Base-by-base conservation (phyloP, 2,888 invertebrate species). In the Calliphora vomitoria region DNA sequence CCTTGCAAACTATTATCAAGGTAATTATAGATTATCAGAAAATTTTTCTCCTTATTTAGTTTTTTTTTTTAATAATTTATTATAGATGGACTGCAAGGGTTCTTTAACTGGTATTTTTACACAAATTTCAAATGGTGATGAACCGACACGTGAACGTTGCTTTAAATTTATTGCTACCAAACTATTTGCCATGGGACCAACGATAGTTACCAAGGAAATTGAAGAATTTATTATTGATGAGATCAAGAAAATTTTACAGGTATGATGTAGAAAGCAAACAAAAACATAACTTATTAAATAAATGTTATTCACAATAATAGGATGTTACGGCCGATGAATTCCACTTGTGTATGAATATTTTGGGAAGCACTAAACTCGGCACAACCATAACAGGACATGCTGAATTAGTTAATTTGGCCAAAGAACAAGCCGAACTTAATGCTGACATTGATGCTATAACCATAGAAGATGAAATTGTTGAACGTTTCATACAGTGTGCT, bases 321-420 rank as follows among this genome's bases (percentile, higher is more conserved):
- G 98, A 98, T 95, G 97, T 98, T 41, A 97, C 97, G 15, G 97
- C 98, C 47, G 97, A 98, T 90, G 99, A 99, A 94, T 98, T 99
- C 94, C 96, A 97, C 90, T 95, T 96, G 87, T 96, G 99, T 85
- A 97, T 99, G 97, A 96, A 96, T 68, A 95, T 98, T 89, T 94
- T 99, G 90, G 96, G 96, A 41, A 95, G 96, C 94, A 96, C 98
- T 11, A 96, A 96, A 92, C 95, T 97, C 68, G 97, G 97, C 71
- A 96, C 96, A 89, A 97, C 98, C 8, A 95, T 97, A 15, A 95
- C 95, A 68, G 98, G 98, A 5, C 97, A 98, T 92, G 97, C 97
- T 89, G 97, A 98, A 93, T 94, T 99, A 44, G 96, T 98, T 11
- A 97, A 97, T 90, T 95, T 98, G 89, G 96, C 98, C 13, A 96